phyloP scores from a whole-genome alignment of 2,113 vertebrate genomes.

The Rhegmatorhina hoffmannsi region DNA sequence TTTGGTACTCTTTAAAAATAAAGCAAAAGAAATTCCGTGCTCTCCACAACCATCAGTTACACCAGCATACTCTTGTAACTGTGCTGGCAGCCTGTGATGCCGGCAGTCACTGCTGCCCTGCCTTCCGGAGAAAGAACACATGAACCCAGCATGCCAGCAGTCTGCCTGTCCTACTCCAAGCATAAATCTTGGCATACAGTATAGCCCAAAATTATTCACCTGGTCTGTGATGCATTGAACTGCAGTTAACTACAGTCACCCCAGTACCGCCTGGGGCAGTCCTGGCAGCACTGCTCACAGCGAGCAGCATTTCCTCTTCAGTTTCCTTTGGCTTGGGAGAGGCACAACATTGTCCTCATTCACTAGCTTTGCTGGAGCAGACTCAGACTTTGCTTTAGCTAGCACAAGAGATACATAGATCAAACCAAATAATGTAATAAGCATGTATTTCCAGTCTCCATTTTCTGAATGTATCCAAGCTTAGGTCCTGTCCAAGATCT shows the following conservation, averaged over 20 bases:
- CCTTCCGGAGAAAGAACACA: neutral
- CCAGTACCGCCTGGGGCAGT: neutral
- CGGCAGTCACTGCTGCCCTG: neutral
- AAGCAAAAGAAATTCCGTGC: neutral
- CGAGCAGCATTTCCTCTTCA: neutral
- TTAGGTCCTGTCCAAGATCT: neutral
- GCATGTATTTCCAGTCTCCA: neutral
- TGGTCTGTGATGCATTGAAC: neutral
- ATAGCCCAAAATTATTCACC: neutral
- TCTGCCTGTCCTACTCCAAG: neutral
- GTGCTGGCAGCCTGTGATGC: neutral
- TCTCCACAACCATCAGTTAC: neutral
- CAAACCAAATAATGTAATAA: neutral
- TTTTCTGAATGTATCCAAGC: neutral
- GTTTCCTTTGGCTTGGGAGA: neutral
- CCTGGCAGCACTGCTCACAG: neutral
- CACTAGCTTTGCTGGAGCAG: neutral
- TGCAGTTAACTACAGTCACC: neutral
- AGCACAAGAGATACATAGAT: neutral
- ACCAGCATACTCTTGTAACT: rapidly evolving
- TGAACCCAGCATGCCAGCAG: neutral
- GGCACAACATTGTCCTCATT: neutral
- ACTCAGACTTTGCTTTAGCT: neutral
- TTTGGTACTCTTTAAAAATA: neutral
- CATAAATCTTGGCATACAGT: neutral